Base-by-base conservation (phyloP, 1,140 invertebrate species). In the Drosophila ironensis region DNA sequence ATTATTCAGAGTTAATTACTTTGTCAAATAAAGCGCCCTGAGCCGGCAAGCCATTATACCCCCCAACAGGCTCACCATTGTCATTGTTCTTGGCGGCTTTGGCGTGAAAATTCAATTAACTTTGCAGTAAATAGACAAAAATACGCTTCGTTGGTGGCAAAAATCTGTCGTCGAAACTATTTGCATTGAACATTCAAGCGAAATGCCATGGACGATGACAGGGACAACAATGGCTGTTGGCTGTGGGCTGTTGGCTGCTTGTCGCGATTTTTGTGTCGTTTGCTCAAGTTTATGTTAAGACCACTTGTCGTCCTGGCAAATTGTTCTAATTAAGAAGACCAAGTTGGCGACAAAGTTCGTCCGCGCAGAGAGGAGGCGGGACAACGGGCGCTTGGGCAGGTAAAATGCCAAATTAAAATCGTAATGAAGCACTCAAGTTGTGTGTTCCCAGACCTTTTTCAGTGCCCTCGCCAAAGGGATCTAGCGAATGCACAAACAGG, bases 21-120 rank as follows among this genome's bases (percentile, higher is more conserved):
- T 67, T 84, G 74, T 84, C 60, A 86, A 84, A 74, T 80, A 68
- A 84, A 66, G 44, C 71, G 77, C 51, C 72, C 42, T 50, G 35
- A 52, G 60, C 38, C 52, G 37, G 16, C 12, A 42, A 24, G 7
- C 16, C n/a, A 16, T 37, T 17, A 37, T 37, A 37, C 7, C 40
- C n/a, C 30, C 14, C 17, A 20, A 40, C 50, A n/a, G 22, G 28
- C 20, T n/a, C 27, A n/a, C 12, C 16, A 19, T 41, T 30, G 45
- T 33, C 38, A 71, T 50, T 72, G 57, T 53, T 76, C 16, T 17
- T 6, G 25, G 16, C 20, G 41, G 12, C 28, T 60, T 70, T 47
- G 59, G 76, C 48, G 60, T 82, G 78, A 82, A 76, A 82, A 77
- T 82, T 84, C 72, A 82, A 82, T 82, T 82, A 82, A 73, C 72